Conservation (phyloP, 35 echinoderm and acorn worm species). For the Anneissia japonica region DNA sequence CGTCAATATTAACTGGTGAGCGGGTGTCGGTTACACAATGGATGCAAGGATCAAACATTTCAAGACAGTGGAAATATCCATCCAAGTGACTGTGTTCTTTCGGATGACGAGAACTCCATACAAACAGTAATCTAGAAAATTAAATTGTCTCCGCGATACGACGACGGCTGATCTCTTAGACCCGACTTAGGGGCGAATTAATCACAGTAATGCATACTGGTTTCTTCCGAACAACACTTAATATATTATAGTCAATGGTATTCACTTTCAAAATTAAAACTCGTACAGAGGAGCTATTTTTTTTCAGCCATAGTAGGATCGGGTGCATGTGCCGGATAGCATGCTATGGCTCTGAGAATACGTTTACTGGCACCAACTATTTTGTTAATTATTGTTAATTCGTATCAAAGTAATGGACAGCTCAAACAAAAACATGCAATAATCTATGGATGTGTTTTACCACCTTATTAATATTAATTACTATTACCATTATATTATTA, state of each 20-base stretch:
- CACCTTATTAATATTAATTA: no score
- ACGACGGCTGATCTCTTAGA: not conserved
- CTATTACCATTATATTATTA: no score
- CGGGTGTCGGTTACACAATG: no score
- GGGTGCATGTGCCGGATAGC: no score
- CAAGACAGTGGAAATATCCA: not conserved
- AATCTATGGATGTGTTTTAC: no score
- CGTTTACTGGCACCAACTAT: no score
- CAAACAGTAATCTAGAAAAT: not conserved
- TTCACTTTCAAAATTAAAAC: not conserved
- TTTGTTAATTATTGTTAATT: no score
- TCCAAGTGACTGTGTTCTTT: not conserved
- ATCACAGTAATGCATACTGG: not conserved
- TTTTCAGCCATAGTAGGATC: not conserved
- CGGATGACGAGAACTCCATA: not conserved
- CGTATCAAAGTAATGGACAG: no score
- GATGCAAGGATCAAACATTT: not conserved
- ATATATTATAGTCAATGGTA: not conserved
- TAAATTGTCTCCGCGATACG: not conserved
- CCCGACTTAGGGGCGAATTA: slow-evolving; percentile 1
- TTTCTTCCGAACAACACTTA: not conserved
- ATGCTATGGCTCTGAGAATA: no score
- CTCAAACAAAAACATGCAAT: no score
- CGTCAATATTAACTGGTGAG: no score
- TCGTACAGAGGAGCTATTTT: not conserved